Evolutionary conservation across 2,888 invertebrate species (phyloP), one percentile per base, ranked within the genome.

Genomic region (Pheosia gnoma): DNA sequence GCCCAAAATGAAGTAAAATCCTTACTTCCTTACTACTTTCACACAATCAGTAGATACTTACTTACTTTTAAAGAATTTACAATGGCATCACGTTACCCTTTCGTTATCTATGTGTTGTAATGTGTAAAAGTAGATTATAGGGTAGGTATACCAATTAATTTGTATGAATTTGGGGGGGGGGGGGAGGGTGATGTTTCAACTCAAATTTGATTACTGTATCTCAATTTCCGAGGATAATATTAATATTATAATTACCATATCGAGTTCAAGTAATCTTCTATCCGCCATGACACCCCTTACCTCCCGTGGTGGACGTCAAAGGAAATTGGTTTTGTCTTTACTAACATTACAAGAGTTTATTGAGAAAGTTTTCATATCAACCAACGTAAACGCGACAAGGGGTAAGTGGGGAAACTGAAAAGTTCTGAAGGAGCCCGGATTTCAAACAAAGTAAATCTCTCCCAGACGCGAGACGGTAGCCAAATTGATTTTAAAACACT

Each of bases 331-430:
- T 53, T 37, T 3, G 8, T 53, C 9, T 53, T 53, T 53, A 53
- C 36, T 53, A 36, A 37, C 53, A 36, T 37, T 53, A 53, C 37
- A 53, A 36, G 37, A 37, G 53, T 53, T 53, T 53, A 53, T 53
- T 37, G 37, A 13, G 6, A 37, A 53, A 53, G 36, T 49, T 49
- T 0, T 49, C 13, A n/a, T 49, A n/a, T 49, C 13, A 49, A 49
- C 13, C 49, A 13, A 49, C 49, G 49, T 49, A 11, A 5, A 49
- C 0, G 49, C n/a, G n/a, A 9, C 11, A n/a, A n/a, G 49, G 49
- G 49, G 49, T 49, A 13, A 5, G 11, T 13, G n/a, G 5, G n/a
- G n/a, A 5, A 13, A 49, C 5, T n/a, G n/a, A n/a, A 49, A 5
- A 4, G 11, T 6, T 5, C 13, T 49, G 49, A 49, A 49, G n/a